Conservation (phyloP, 1,140 invertebrate genomes). For the Phortica variegata region DNA sequence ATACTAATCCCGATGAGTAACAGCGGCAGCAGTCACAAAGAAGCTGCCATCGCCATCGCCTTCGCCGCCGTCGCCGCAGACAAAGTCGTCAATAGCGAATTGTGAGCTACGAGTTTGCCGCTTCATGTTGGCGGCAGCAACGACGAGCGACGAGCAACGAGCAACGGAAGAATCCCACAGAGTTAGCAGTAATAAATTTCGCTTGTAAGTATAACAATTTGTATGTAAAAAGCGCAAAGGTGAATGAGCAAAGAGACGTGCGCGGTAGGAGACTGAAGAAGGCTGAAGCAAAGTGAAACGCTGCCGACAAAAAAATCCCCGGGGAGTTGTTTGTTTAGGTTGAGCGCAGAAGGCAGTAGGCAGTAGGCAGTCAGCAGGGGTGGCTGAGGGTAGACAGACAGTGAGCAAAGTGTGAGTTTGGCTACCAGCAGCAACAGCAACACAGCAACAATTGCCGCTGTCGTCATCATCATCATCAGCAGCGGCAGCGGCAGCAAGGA, state of each 20-base stretch:
- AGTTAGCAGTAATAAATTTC: conserved; percentile 48
- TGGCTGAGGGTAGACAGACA: neutral
- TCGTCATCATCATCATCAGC: conserved; percentile 6
- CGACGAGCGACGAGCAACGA: too few relatives aligned
- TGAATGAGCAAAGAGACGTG: conserved; percentile 5
- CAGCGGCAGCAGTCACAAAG: too few relatives aligned
- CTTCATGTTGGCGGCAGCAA: too few relatives aligned
- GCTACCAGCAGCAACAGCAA: conserved; percentile 26
- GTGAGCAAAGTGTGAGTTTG: conserved; percentile 5
- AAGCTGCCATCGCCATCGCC: too few relatives aligned
- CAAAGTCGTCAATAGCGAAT: too few relatives aligned
- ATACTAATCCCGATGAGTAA: too few relatives aligned
- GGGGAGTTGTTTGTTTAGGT: conserved; percentile 20
- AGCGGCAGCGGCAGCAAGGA: conserved; percentile 24
- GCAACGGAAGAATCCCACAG: conserved; percentile 20
- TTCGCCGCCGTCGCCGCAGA: too few relatives aligned
- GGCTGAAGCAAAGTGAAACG: conserved; percentile 4
- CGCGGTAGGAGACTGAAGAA: conserved; percentile 8
- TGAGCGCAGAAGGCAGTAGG: conserved; percentile 4
- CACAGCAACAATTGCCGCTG: conserved; percentile 20
- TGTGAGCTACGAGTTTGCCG: too few relatives aligned
- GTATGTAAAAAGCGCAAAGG: conserved; percentile 49
- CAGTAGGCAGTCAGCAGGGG: conserved; percentile 13
- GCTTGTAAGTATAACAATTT: conserved; percentile 57
- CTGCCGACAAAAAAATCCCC: conserved; percentile 8